Evolutionary conservation across 1,140 invertebrate genomes (phyloP).

Genomic region (Dreissena polymorpha): DNA sequence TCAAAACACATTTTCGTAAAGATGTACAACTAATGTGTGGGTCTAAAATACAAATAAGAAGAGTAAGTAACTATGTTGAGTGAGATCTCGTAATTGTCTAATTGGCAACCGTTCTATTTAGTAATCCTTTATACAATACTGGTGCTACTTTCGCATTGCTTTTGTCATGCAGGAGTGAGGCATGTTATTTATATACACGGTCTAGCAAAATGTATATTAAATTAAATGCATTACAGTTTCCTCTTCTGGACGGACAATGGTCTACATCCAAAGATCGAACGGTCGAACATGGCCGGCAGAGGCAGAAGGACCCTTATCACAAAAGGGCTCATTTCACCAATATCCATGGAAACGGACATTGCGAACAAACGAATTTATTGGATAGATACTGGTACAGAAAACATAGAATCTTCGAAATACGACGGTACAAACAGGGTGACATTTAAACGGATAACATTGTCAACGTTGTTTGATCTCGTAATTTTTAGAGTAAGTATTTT

Average conservation of each 20-base stretch:
- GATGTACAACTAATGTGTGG: no score
- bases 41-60: no score
- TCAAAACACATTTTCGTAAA: no score
- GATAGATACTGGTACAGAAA: constrained; percentile 3
- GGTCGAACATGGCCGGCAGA: background rate
- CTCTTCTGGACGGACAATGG: constrained; percentile 23
- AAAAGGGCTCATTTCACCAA: background rate
- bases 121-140: background rate
- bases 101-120: background rate
- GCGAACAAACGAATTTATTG: constrained; percentile 9
- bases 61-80: no score
- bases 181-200: background rate
- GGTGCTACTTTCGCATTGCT: no score
- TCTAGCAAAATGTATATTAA: background rate
- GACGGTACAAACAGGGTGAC: background rate
- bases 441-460: background rate
- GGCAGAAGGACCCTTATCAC: background rate
- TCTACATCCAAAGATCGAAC: constrained; percentile 17
- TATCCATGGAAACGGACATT: background rate
- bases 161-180: background rate
- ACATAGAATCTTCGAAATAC: background rate
- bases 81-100: background rate
- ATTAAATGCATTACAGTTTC: background rate
- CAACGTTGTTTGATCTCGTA: background rate
- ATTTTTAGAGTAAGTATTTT: constrained; percentile 10